Percentiles rank a stretch among this genome's conserved stretches.
Evolutionary conservation across 2,888 invertebrate genomes (phyloP).

Genomic region (Sarcophaga carnaria): DNA sequence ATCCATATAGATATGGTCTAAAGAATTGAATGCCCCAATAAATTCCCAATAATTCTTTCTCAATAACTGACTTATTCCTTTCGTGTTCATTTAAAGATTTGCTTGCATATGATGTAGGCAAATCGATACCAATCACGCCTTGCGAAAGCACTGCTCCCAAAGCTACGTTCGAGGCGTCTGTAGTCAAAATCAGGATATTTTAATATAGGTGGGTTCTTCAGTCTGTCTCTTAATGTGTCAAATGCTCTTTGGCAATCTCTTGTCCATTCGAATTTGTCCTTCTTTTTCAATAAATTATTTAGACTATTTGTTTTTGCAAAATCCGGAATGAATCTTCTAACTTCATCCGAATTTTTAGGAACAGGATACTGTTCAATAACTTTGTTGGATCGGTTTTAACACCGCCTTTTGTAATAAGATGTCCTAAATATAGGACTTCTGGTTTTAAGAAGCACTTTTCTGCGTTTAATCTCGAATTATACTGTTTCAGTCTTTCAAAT

Average conservation of each 20-base stretch:
- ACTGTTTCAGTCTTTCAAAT: neutral
- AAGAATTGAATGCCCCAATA: slow-evolving; percentile 72
- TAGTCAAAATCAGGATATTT: slow-evolving; percentile 63
- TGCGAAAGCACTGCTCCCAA: slow-evolving; percentile 73
- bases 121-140: slow-evolving; percentile 50
- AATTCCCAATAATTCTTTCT: slow-evolving; percentile 73
- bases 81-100: slow-evolving; percentile 71
- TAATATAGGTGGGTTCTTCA: neutral
- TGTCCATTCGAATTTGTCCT: slow-evolving; percentile 1
- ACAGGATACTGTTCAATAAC: slow-evolving; percentile 1
- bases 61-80: slow-evolving; percentile 72
- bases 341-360: slow-evolving; percentile 2
- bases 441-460: slow-evolving; percentile 28
- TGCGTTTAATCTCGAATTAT: neutral
- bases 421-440: slow-evolving; percentile 8
- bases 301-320: slow-evolving; percentile 13
- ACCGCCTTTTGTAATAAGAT: slow-evolving; percentile 20
- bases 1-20: slow-evolving; percentile 73
- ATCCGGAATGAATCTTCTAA: slow-evolving; percentile 15
- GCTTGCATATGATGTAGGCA: slow-evolving; percentile 70
- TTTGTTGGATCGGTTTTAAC: slow-evolving; percentile 19
- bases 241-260: too few species aligned
- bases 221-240: too few species aligned
- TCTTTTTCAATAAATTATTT: slow-evolving; percentile 8
- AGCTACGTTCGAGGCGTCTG: slow-evolving; percentile 73